Conservation (phyloP, 1,140 invertebrate species). For the Leptinotarsa texana region DNA sequence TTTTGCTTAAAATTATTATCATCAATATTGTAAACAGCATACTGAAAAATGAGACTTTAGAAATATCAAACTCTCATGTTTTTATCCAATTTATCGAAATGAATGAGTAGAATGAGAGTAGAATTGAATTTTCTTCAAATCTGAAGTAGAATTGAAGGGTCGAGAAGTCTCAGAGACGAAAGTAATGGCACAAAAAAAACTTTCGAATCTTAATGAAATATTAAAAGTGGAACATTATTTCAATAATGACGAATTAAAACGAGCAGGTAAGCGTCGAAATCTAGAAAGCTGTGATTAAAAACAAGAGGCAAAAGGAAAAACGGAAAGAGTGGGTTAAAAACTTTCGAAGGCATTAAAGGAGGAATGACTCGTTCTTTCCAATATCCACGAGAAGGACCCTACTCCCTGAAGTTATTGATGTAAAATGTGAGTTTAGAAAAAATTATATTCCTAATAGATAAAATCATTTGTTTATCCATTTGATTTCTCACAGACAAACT, state of each 20-base stretch:
- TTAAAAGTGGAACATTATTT: constrained; percentile 55
- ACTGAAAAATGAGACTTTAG: too few species aligned
- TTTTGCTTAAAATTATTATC: too few species aligned
- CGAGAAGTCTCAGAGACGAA: constrained; percentile 26
- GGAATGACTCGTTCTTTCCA: constrained; percentile 16
- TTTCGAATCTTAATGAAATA: constrained; percentile 51
- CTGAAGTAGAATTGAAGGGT: constrained; percentile 23
- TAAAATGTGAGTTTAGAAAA: too few species aligned
- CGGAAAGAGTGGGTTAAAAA: constrained; percentile 37
- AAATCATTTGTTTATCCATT: too few species aligned
- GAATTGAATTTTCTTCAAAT: constrained; percentile 2
- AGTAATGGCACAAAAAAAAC: constrained; percentile 32
- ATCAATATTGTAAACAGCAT: too few species aligned
- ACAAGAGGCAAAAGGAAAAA: constrained; percentile 37
- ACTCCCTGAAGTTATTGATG: not conserved
- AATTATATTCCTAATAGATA: too few species aligned
- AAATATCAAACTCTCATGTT: not conserved
- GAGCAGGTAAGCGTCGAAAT: constrained; percentile 47
- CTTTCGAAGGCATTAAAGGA: constrained; percentile 43
- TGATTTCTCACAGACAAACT: too few species aligned
- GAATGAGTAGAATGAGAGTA: not conserved
- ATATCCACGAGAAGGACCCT: not conserved
- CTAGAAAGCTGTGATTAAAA: constrained; percentile 39
- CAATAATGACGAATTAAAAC: constrained; percentile 56
- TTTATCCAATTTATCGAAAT: constrained; percentile 6